These are phyloP conservation scores for Cygnus olor DNA, from an alignment of 2,797 vertebrate genomes.

Conservation along the genomic window DNA sequence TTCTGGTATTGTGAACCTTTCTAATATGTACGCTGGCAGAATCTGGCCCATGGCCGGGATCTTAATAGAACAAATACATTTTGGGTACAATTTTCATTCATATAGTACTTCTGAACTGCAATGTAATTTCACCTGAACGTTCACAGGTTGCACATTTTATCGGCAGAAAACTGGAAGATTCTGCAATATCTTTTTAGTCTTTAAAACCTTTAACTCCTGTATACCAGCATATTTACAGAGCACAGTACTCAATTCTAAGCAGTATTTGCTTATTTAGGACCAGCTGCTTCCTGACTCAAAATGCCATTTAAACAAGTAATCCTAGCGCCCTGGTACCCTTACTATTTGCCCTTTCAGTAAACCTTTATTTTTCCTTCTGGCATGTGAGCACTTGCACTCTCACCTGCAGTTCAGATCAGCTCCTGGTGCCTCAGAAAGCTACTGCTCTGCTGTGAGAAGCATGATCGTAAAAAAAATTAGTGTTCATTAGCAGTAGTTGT, in stretches of 20 bases:
- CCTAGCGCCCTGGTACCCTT: slow-evolving; percentile 38
- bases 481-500: slow-evolving; percentile 32
- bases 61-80: not conserved
- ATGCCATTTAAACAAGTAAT: slow-evolving; percentile 52
- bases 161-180: not conserved
- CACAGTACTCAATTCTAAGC: slow-evolving; percentile 8
- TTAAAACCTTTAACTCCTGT: slow-evolving; percentile 20
- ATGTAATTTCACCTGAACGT: not conserved
- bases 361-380: not conserved
- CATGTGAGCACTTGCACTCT: not conserved
- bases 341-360: slow-evolving; percentile 28
- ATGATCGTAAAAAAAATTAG: slow-evolving; percentile 31
- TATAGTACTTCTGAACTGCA: not conserved
- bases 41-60: not conserved
- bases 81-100: not conserved
- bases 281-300: slow-evolving; percentile 27
- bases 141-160: not conserved
- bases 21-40: not conserved
- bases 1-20: not conserved
- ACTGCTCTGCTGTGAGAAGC: not conserved
- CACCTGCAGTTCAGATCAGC: not conserved
- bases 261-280: slow-evolving; percentile 52
- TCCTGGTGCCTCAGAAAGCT: not conserved
- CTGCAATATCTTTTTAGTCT: not conserved
- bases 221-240: slow-evolving; percentile 15